phyloP scores from a whole-genome alignment of 2,113 vertebrate genomes.

The Thunnus thynnus region DNA sequence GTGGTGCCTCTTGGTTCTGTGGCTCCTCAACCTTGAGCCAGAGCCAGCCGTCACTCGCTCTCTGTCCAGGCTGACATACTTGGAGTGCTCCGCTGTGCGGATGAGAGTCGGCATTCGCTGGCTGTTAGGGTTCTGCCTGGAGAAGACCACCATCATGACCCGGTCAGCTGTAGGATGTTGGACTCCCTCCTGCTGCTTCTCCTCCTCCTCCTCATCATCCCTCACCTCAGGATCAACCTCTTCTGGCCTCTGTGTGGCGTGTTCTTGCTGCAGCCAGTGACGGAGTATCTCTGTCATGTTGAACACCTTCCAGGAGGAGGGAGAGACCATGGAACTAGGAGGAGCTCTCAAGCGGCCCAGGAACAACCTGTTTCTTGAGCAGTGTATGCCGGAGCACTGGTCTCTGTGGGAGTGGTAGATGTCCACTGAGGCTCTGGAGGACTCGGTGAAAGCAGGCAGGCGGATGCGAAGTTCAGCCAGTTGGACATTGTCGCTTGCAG shows the following conservation, averaged over 20 bases:
- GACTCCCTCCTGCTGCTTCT: conserved; percentile 24
- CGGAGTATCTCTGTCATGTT: conserved; percentile 86
- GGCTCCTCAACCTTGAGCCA: conserved; percentile 1
- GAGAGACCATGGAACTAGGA: conserved; percentile 52
- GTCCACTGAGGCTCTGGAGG: conserved; percentile 76
- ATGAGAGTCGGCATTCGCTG: conserved; percentile 84
- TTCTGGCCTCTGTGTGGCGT: not conserved
- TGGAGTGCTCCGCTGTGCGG: conserved; percentile 87
- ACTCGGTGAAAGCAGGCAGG: conserved; percentile 68
- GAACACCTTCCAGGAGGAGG: conserved; percentile 87
- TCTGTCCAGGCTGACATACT: conserved; percentile 82
- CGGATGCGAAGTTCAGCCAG: conserved; percentile 87
- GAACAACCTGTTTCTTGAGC: conserved; percentile 72
- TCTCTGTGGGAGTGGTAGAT: conserved; percentile 84
- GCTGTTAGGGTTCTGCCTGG: conserved; percentile 66
- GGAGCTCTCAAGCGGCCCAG: conserved; percentile 83
- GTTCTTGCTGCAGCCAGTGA: conserved; percentile 82
- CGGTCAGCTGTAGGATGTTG: conserved; percentile 66
- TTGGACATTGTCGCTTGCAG: conserved; percentile 83
- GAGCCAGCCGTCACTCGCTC: not conserved
- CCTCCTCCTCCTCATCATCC: not conserved
- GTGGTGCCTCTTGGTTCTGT: conserved; percentile 72
- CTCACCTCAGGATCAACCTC: not conserved
- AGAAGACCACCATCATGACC: conserved; percentile 90
- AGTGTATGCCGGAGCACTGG: conserved; percentile 57